Conservation (phyloP, 35 echinoderm and acorn worm genomes). For the Strongylocentrotus purpuratus region DNA sequence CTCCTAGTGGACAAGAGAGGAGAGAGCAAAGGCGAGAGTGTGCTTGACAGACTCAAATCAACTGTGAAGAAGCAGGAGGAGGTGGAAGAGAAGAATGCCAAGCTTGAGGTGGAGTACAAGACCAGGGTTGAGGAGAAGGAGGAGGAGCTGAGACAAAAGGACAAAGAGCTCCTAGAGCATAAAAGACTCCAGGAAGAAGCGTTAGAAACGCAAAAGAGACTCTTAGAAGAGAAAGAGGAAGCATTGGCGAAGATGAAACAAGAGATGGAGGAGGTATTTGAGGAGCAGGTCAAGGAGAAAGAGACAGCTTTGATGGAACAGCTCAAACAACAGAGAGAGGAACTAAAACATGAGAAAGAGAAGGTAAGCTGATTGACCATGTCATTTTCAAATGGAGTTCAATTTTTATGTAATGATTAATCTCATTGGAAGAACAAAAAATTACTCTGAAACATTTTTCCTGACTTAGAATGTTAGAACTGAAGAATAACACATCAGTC, state of each 20-base stretch:
- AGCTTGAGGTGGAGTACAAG: slow-evolving; percentile 68
- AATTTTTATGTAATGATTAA: no score
- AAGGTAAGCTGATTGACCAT: slow-evolving; percentile 22
- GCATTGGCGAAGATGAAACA: slow-evolving; percentile 59
- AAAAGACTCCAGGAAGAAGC: slow-evolving; percentile 71
- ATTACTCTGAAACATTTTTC: no score
- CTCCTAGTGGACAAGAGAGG: slow-evolving; percentile 11
- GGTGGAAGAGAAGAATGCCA: slow-evolving; percentile 68
- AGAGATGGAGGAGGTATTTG: slow-evolving; percentile 74
- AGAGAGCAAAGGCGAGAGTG: neutral
- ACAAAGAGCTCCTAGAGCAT: slow-evolving; percentile 69
- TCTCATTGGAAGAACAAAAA: no score
- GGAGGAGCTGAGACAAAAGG: slow-evolving; percentile 65
- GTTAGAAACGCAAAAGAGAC: slow-evolving; percentile 63
- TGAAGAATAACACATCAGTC: no score
- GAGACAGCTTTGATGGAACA: slow-evolving; percentile 81
- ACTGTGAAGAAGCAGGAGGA: slow-evolving; percentile 60
- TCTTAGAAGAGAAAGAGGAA: slow-evolving; percentile 64
- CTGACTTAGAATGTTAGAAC: no score
- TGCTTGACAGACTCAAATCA: slow-evolving; percentile 34
- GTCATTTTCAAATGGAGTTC: no score
- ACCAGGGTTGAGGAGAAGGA: slow-evolving; percentile 65
- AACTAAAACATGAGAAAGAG: slow-evolving; percentile 70
- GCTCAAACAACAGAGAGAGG: slow-evolving; percentile 75
- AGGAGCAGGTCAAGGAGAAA: slow-evolving; percentile 79